A percentile compares a stretch with the other conserved stretches of the same genome.
Evolutionary conservation across 2,113 vertebrate species (phyloP).

Genomic region (Callospermophilus lateralis): DNA sequence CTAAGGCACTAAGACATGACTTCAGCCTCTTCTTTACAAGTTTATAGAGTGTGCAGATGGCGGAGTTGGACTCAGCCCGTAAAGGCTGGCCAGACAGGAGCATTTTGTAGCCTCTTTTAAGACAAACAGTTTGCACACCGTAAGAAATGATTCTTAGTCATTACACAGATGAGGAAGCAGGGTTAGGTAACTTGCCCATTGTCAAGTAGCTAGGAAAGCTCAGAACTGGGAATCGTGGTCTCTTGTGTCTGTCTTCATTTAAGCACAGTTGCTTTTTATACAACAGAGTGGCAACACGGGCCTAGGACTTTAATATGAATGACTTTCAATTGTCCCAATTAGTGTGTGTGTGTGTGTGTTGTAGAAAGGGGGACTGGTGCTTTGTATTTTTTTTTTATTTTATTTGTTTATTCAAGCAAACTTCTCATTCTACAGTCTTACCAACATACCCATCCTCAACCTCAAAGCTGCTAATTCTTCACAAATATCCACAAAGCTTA

Average conservation of each 20-base stretch:
- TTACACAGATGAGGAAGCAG: not conserved
- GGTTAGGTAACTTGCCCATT: not conserved
- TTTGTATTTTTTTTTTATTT: not conserved
- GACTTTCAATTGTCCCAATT: not conserved
- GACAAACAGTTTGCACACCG: not conserved
- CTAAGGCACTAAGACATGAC: conserved; percentile 25
- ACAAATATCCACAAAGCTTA: not conserved
- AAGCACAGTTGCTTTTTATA: not conserved
- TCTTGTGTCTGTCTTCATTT: not conserved
- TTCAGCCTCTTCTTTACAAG: not conserved
- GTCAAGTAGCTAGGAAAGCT: not conserved
- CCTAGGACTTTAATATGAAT: not conserved
- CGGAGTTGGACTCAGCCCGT: not conserved
- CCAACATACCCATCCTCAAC: not conserved
- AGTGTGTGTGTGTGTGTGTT: not conserved
- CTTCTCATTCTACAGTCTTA: not conserved
- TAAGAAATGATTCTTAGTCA: conserved; percentile 10
- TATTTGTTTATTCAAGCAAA: not conserved
- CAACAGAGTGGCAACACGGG: not conserved
- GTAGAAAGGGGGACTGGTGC: not conserved
- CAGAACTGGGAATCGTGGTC: not conserved
- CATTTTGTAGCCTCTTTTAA: not conserved
- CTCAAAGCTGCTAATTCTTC: not conserved
- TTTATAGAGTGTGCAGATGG: not conserved
- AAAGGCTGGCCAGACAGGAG: not conserved